Base-by-base conservation (phyloP, 2,113 vertebrate genomes). In the Ondatra zibethicus region DNA sequence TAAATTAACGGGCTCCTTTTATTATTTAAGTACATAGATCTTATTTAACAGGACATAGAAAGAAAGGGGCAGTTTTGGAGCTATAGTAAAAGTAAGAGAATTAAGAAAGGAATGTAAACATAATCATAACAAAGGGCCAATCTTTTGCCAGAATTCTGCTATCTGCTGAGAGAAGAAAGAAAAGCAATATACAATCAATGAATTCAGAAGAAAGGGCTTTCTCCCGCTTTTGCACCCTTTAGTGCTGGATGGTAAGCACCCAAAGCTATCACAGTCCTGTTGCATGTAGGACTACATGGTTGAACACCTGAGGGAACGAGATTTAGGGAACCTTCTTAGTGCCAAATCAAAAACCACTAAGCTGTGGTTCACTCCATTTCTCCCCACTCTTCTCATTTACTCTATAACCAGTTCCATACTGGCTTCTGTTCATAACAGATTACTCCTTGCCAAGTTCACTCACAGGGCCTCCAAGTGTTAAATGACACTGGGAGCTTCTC, bases 401-500 rank as follows among this genome's bases (percentile, higher is more conserved):
- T 39, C 21, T 16, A 58, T 42, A 94, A 42, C 7, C 65, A 58
- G 63, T 86, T 93, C 72, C 29, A 91, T 76, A 70, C 36, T 85
- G 88, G 93, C 39, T 95, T 95, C 92, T 87, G 86, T n/a, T 95
- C n/a, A 88, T 80, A 95, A 89, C 21, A 39, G 33, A 45, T 76
- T 68, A n/a, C 50, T 50, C 29, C 31, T 66, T 89, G 76, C 61
- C 61, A 96, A 52, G 36, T 65, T 80, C n/a, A 3, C 42, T 14
- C 5, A 78, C 4, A 78, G 47, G 55, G 63, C 5, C 13, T 89
- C 33, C 39, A 80, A 92, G 45, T 73, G 72, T 47, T 81, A 94
- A 96, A 92, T 50, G 27, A 61, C 39, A 73, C 2, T 25, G 25
- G 29, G 8, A 50, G 3, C 68, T 55, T 78, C 75, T 75, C 66